Evolutionary conservation across 2,797 vertebrate genomes (phyloP), one percentile per base, ranked within the genome.

Genomic region (Molossus alvarezi): DNA sequence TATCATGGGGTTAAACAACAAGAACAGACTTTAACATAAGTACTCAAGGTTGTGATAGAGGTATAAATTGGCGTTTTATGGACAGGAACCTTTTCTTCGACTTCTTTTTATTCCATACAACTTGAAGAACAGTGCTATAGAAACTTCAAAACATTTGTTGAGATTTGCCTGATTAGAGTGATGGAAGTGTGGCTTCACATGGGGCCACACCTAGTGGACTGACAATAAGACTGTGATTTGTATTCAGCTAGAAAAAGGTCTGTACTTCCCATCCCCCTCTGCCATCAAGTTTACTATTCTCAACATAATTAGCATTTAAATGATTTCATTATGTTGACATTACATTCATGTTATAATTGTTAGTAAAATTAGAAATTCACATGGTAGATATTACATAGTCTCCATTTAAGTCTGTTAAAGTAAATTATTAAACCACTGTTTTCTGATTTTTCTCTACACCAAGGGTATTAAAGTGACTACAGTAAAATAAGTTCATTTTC

Each of bases 331-430:
- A 69, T 71, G 33, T 60, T 65, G 37, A 87, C 41, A 62, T 92
- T 96, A 92, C 84, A 90, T 71, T 91, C 93, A 55, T 87, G 75
- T 90, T 76, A 91, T 45, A 33, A 84, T 75, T 95, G 27, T 92
- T 88, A 45, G 71, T 53, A 90, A 95, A 96, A 94, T 93, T 96
- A 82, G 83, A 96, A 96, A 84, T 80, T 71, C 71, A 48, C 94
- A 94, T 91, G 86, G 88, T 96, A 73, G 51, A 82, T 69, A 51
- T 91, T 91, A 45, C 51, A 83, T 20, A 80, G 83, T 91, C 53
- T 88, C 58, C 89, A 95, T 79, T 96, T 75, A 84, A 94, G 18
- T 95, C 79, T 95, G 15, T 93, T 94, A 85, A 69, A 84, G 53
- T 83, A 45, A 96, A 72, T 96, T 91, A 85, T 95, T 93, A 69